Conservation (phyloP, 2,888 invertebrate species). For the Xanthorhoe designata region DNA sequence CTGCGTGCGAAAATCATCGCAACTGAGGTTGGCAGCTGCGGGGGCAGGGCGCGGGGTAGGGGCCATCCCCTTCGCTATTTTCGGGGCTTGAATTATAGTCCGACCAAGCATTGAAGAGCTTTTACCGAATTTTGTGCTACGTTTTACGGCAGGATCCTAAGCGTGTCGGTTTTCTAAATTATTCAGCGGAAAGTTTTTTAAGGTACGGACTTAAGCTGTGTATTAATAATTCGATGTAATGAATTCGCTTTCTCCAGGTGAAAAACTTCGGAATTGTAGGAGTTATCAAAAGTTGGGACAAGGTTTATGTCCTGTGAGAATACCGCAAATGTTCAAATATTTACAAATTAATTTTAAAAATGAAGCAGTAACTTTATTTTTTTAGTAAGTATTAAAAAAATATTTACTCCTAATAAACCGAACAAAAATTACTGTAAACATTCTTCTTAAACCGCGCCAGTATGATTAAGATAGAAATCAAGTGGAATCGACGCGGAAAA, state of each 20-base stretch:
- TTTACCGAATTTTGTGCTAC: conserved; percentile 80
- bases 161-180: conserved; percentile 73
- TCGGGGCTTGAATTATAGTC: conserved; percentile 81
- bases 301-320: conserved; percentile 12
- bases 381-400: background rate
- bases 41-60: conserved; percentile 51
- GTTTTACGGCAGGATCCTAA: conserved; percentile 79
- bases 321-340: conserved; percentile 12
- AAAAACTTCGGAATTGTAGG: conserved; percentile 24
- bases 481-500: conserved; percentile 32
- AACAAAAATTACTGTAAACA: conserved; percentile 13
- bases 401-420: background rate
- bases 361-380: background rate
- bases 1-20: conserved; percentile 73
- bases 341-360: conserved; percentile 9
- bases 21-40: conserved; percentile 64
- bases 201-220: conserved; percentile 58
- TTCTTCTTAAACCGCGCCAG: conserved; percentile 13
- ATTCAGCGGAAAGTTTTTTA: conserved; percentile 72
- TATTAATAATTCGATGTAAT: conserved; percentile 61
- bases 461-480: conserved; percentile 28
- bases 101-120: conserved; percentile 83
- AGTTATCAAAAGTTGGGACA: conserved; percentile 13
- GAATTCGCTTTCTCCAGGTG: conserved; percentile 45
- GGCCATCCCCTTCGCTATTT: conserved; percentile 76